Evolutionary conservation across 2,797 vertebrate genomes (phyloP).

Genomic region (Toxotes lorentzi): DNA sequence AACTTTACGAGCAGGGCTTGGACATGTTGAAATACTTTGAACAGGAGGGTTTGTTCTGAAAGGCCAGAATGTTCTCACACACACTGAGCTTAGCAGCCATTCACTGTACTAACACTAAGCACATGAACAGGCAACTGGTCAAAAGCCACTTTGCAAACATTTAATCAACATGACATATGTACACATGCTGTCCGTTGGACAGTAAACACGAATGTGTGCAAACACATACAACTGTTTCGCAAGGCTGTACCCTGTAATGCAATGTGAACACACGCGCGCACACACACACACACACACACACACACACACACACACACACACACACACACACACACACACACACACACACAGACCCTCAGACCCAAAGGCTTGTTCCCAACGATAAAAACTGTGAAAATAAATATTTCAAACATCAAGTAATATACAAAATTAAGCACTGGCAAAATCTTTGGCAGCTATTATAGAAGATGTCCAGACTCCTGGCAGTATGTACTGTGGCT

Average conservation of each 20-base stretch:
- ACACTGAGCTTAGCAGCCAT: slow-evolving; percentile 62
- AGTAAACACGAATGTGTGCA: slow-evolving; percentile 57
- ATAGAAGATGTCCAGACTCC: slow-evolving; percentile 18
- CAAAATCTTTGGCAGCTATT: slow-evolving; percentile 22
- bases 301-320: slow-evolving; percentile 3
- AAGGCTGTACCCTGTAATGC: slow-evolving; percentile 14
- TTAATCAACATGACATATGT: slow-evolving; percentile 72
- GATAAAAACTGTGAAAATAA: slow-evolving; percentile 49
- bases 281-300: background rate
- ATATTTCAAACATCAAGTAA: slow-evolving; percentile 34
- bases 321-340: slow-evolving; percentile 20
- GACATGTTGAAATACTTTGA: slow-evolving; percentile 81
- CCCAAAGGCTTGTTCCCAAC: slow-evolving; percentile 1
- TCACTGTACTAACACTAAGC: slow-evolving; percentile 59
- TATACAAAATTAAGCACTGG: slow-evolving; percentile 32
- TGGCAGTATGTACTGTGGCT: slow-evolving; percentile 17
- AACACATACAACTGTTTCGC: slow-evolving; percentile 48
- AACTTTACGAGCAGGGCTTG: slow-evolving; percentile 74
- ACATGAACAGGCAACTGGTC: slow-evolving; percentile 60
- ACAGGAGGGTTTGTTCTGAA: slow-evolving; percentile 80
- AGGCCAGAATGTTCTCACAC: slow-evolving; percentile 83
- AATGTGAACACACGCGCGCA: slow-evolving; percentile 20
- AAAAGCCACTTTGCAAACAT: slow-evolving; percentile 73
- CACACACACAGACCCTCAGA: slow-evolving; percentile 23
- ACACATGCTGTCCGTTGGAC: slow-evolving; percentile 43